phyloP scores from a whole-genome alignment of 2,113 vertebrate species.

The Carassius auratus region DNA sequence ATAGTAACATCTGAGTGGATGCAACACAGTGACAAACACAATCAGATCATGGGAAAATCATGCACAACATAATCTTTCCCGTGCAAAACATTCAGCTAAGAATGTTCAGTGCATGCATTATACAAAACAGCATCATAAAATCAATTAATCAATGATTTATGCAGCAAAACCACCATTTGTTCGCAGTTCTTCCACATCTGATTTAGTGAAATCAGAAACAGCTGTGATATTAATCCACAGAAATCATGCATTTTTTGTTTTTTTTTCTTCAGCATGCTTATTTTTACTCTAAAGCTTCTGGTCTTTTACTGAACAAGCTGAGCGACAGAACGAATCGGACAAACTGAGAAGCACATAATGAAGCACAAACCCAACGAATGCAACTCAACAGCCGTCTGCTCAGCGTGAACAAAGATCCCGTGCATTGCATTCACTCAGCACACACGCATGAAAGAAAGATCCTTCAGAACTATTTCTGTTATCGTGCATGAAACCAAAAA shows the following conservation, averaged over 20 bases:
- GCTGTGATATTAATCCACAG: background rate
- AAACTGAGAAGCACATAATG: too few relatives aligned
- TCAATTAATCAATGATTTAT: background rate
- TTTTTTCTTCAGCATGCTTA: background rate
- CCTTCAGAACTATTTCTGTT: background rate
- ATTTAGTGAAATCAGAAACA: background rate
- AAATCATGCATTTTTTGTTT: too few relatives aligned
- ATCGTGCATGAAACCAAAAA: background rate
- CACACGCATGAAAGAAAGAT: background rate
- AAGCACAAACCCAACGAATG: background rate
- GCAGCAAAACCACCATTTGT: too few relatives aligned
- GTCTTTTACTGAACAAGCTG: background rate
- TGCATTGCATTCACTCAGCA: background rate
- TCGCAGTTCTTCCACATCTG: background rate
- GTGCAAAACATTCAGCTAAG: background rate
- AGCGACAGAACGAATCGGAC: background rate
- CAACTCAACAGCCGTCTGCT: background rate
- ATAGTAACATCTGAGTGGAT: background rate
- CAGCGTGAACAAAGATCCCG: background rate
- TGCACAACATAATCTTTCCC: background rate
- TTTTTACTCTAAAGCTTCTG: background rate
- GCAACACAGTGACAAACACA: background rate
- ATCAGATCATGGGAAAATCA: background rate
- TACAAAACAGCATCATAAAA: background rate
- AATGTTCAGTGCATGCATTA: too few relatives aligned